A percentile compares a stretch with the other conserved stretches of the same genome.
Conservation (phyloP, 1,140 invertebrate genomes). For the Camponotus vicinus region DNA sequence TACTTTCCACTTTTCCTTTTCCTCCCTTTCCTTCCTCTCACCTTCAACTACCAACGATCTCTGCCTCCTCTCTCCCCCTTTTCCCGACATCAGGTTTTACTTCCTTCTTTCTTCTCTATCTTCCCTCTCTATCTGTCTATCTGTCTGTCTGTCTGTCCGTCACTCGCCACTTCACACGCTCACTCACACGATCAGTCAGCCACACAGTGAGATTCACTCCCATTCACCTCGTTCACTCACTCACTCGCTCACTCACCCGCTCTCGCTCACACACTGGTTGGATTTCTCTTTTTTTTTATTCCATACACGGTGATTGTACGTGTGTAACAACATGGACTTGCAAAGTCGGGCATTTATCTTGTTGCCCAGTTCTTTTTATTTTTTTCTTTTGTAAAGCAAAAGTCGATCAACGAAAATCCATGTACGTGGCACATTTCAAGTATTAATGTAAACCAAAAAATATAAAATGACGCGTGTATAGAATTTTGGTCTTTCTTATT, state of each 20-base stretch:
- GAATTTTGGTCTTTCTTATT: neutral
- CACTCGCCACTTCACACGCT: constrained; percentile 75
- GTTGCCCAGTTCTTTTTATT: neutral
- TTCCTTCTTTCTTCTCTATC: constrained; percentile 66
- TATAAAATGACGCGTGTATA: neutral
- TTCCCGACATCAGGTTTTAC: constrained; percentile 53
- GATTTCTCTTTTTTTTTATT: constrained; percentile 61
- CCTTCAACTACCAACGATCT: constrained; percentile 39
- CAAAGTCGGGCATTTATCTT: constrained; percentile 49
- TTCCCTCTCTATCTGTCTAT: constrained; percentile 66
- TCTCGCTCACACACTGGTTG: constrained; percentile 70
- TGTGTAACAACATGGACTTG: constrained; percentile 62
- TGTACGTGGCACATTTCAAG: neutral
- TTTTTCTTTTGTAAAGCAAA: constrained; percentile 4
- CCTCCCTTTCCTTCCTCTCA: neutral
- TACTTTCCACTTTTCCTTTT: neutral
- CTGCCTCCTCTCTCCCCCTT: constrained; percentile 37
- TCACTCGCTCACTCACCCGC: constrained; percentile 71
- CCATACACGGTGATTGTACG: constrained; percentile 64
- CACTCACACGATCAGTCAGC: constrained; percentile 73
- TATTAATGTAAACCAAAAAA: neutral
- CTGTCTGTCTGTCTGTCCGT: constrained; percentile 76
- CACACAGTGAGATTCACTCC: constrained; percentile 64
- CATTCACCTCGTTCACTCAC: constrained; percentile 71
- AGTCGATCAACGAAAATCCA: neutral